Evolutionary conservation across 2,888 invertebrate genomes (phyloP).

Genomic region (Molorchus minor): DNA sequence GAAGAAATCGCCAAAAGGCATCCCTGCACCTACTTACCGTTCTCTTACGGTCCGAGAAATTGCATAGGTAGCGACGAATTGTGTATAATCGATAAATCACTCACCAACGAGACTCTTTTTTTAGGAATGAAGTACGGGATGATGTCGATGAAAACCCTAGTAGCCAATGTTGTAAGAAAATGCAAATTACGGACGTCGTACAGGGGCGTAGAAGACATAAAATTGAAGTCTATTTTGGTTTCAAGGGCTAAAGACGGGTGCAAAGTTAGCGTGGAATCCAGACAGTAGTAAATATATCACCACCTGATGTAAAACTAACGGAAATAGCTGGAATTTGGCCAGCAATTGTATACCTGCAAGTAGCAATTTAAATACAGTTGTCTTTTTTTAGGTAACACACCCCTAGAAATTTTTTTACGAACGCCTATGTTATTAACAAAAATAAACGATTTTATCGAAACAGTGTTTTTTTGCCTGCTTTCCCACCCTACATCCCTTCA

Average conservation of each 20-base stretch:
- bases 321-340: too few relatives aligned
- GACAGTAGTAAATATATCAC: too few relatives aligned
- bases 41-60: slow-evolving; percentile 64
- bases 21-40: slow-evolving; percentile 65
- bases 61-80: slow-evolving; percentile 63
- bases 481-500: too few relatives aligned
- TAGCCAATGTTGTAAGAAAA: slow-evolving; percentile 38
- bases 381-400: too few relatives aligned
- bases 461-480: too few relatives aligned
- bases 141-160: slow-evolving; percentile 41
- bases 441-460: too few relatives aligned
- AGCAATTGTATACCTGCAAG: too few relatives aligned
- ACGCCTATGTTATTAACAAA: too few relatives aligned
- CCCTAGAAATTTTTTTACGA: too few relatives aligned
- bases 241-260: slow-evolving; percentile 46
- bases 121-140: slow-evolving; percentile 42
- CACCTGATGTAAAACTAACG: too few relatives aligned
- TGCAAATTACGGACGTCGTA: slow-evolving; percentile 42
- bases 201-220: slow-evolving; percentile 45
- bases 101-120: slow-evolving; percentile 11
- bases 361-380: too few relatives aligned
- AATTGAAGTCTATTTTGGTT: slow-evolving; percentile 43
- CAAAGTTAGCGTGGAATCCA: too few relatives aligned
- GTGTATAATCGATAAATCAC: background rate
- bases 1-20: slow-evolving; percentile 62